phyloP scores from a whole-genome alignment of 2,113 vertebrate genomes.

The Parotia lawesii region DNA sequence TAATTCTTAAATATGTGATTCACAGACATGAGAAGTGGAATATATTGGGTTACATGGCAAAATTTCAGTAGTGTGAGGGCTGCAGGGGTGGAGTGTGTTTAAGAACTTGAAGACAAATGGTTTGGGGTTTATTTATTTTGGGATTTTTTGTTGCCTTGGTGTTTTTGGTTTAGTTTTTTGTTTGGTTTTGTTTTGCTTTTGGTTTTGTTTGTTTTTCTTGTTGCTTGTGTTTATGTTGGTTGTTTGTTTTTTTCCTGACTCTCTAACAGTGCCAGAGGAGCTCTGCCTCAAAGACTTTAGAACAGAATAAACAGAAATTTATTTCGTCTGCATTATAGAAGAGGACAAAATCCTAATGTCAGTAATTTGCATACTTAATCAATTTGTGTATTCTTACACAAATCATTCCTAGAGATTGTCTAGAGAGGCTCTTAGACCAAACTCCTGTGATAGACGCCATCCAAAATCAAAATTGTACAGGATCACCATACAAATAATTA shows the following conservation, averaged over 20 bases:
- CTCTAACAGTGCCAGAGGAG: neutral
- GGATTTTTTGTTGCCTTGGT: accelerated
- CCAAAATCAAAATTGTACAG: neutral
- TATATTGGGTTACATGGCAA: accelerated
- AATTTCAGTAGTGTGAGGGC: neutral
- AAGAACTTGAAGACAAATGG: neutral
- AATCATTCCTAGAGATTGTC: neutral
- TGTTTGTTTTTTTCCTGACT: neutral
- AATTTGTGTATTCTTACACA: neutral
- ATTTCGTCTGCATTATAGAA: neutral
- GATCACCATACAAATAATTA: neutral
- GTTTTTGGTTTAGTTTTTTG: neutral
- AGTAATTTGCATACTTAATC: neutral
- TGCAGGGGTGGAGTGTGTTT: neutral
- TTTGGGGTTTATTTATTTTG: neutral
- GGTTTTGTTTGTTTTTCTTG: neutral
- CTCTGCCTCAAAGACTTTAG: neutral
- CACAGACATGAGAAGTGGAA: neutral
- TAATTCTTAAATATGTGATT: neutral
- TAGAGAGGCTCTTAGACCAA: neutral
- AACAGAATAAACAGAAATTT: neutral
- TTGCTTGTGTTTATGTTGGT: neutral
- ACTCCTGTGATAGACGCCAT: neutral
- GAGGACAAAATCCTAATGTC: neutral
- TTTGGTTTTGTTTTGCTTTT: neutral